Base-by-base conservation (phyloP, 2,797 vertebrate species). In the Pipistrellus pipistrellus region DNA sequence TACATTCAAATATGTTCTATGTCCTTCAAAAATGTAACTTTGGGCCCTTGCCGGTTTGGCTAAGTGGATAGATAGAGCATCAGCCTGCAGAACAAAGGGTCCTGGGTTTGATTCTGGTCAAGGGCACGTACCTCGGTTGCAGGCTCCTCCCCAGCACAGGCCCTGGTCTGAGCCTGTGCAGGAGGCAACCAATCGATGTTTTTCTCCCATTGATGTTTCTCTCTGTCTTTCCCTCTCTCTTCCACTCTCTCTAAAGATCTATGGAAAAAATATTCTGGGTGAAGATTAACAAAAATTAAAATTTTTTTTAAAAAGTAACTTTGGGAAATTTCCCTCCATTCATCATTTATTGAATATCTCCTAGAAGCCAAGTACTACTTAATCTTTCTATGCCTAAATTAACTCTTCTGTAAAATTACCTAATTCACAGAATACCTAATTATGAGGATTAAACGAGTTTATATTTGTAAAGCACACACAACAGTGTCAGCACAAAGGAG, bases 21-120 rank as follows among this genome's bases (percentile, higher is more conserved):
- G 35, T 8, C 30, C 55, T 96, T 68, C 77, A 69, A 95, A 81
- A 53, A 12, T 88, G 64, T 84, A 80, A 95, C 11, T 46, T 7
- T 73, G 27, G 27, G n/a, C 48, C 48, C 14, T 17, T 17, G 48
- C 48, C 48, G 0, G 14, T 51, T 51, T 51, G 48, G 48, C 48
- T 51, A 14, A 51, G 4, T 51, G 15, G 48, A 51, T 15, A 51
- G 48, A 51, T 15, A 51, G 48, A 51, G 15, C 48, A 17, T 51
- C 15, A 4, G 48, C 4, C 4, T 51, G 15, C 14, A 4, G 48
- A 51, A 14, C 48, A 51, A 51, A 51, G 4, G 48, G 48, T 51
- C 48, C 48, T 3, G 4, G 48, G 48, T 51, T 51, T 15, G 14
- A 51, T 4, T 51, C 48, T 51, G 14, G 48, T 51, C 48, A 51